A percentile compares a stretch with the other conserved stretches of the same genome.
Conservation (phyloP, 2,888 invertebrate species). For the Fragum sueziense region DNA sequence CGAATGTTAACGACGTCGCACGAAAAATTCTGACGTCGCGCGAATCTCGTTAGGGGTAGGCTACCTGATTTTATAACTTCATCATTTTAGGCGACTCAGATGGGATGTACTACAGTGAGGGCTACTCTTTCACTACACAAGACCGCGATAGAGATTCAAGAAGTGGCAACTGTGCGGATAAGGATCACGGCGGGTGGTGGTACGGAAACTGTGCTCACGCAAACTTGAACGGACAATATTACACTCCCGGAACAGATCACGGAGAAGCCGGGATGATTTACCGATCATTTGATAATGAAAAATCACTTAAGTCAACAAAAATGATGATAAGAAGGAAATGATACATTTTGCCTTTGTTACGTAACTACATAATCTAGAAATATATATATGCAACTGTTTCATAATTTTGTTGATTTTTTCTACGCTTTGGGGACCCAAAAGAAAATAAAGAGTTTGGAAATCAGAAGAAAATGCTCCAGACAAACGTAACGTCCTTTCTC, state of each 20-base stretch:
- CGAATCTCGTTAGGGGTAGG: no score
- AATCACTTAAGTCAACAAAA: constrained; percentile 10
- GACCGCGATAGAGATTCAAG: constrained; percentile 10
- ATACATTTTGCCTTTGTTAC: no score
- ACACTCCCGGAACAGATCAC: constrained; percentile 4
- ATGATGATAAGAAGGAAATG: constrained; percentile 3
- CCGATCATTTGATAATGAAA: neutral
- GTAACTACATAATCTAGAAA: no score
- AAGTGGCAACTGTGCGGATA: constrained; percentile 11
- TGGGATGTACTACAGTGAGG: constrained; percentile 9
- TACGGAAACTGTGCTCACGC: constrained; percentile 24
- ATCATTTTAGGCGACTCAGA: constrained; percentile 4
- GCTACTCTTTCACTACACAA: neutral
- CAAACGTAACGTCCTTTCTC: no score
- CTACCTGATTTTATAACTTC: no score
- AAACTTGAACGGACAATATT: constrained; percentile 25
- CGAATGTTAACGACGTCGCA: no score
- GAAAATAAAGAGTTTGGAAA: no score
- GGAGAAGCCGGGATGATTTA: neutral
- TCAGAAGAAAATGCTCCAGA: no score
- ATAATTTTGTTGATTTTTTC: no score
- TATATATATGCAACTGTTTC: no score
- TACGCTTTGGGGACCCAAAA: no score
- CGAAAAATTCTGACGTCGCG: no score
- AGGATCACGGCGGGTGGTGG: constrained; percentile 36